A percentile compares a stretch with the other conserved stretches of the same genome.
These are phyloP conservation scores for Burhinus oedicnemus DNA, from an alignment of 2,113 vertebrate species.

Conservation along the genomic window DNA sequence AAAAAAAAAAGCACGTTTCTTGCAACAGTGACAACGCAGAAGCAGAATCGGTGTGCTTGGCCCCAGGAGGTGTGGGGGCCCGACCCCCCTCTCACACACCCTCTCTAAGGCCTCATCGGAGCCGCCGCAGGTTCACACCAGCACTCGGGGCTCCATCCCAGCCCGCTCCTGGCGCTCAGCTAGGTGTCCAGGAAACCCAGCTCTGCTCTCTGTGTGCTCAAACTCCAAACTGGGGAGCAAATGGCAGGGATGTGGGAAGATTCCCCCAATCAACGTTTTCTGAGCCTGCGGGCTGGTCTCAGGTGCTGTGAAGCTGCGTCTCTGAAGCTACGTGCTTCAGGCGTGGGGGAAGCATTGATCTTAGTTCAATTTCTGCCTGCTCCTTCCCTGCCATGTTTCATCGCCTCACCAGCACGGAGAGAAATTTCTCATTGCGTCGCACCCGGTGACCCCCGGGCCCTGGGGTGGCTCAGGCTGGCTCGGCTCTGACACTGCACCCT, in stretches of 20 bases:
- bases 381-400: slow-evolving; percentile 55
- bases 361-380: slow-evolving; percentile 71
- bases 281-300: slow-evolving; percentile 57
- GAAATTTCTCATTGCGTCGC: slow-evolving; percentile 68
- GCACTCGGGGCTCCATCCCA: background rate
- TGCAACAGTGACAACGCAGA: background rate
- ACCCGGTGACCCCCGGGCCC: slow-evolving; percentile 12
- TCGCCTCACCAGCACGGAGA: slow-evolving; percentile 41
- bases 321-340: slow-evolving; percentile 73
- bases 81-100: background rate
- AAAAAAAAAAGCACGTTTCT: no score
- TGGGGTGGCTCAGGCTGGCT: background rate
- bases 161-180: background rate
- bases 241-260: background rate
- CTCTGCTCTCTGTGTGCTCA: background rate
- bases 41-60: background rate
- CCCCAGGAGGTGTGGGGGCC: fast-evolving
- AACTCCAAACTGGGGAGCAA: background rate
- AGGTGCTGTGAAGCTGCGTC: slow-evolving; percentile 72
- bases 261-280: slow-evolving; percentile 67
- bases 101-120: fast-evolving
- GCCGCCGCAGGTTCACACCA: background rate
- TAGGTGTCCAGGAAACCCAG: no score
- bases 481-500: background rate
- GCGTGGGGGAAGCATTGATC: slow-evolving; percentile 69